Evolutionary conservation across 1,140 invertebrate species (phyloP), one percentile per base, ranked within the genome.

Genomic region (Drosophila pseudoananassae): DNA sequence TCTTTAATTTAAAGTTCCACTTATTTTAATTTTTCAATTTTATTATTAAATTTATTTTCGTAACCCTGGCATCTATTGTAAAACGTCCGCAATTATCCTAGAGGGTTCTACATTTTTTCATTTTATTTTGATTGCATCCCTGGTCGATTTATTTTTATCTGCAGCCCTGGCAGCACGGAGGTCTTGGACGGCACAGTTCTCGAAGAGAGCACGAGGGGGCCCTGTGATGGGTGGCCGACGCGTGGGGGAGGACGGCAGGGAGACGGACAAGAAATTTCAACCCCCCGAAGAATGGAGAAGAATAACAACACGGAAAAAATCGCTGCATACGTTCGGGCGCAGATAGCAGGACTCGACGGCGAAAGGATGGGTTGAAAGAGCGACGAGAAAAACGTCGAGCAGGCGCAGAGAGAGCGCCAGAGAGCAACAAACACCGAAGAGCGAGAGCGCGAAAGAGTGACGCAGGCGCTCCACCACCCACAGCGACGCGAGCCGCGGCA

Each of bases 271-370:
- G 75, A 50, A 49, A 63, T 71, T 87, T 71, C 82, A 64, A 82
- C 74, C 82, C 82, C 60, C 63, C 63, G 54, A 29, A 43, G 40
- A 6, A 17, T 43, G 40, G 25, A 29, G 38, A 17, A 40, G 59
- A 60, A 77, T 36, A 47, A 63, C 43, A 68, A 49, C 49, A 70
- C 20, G 36, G 27, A 71, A 60, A 78, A 76, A 83, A 66, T 23
- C 51, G 58, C 63, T 77, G 61, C 73, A 76, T 68, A 73, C 49
- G 53, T 57, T 17, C 46, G 55, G 66, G 82, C 68, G 60, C 51
- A 58, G 61, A 47, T 27, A 3, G 29, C 40, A 43, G 40, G 14
- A 43, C 40, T 33, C 12, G 1, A 4, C 4, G 54, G 60, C 33
- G 56, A 58, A 53, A 33, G 49, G 4, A 66, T 54, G 10, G 33